phyloP scores from a whole-genome alignment of 2,797 vertebrate genomes.

The Sternarchorhynchus goeldii region DNA sequence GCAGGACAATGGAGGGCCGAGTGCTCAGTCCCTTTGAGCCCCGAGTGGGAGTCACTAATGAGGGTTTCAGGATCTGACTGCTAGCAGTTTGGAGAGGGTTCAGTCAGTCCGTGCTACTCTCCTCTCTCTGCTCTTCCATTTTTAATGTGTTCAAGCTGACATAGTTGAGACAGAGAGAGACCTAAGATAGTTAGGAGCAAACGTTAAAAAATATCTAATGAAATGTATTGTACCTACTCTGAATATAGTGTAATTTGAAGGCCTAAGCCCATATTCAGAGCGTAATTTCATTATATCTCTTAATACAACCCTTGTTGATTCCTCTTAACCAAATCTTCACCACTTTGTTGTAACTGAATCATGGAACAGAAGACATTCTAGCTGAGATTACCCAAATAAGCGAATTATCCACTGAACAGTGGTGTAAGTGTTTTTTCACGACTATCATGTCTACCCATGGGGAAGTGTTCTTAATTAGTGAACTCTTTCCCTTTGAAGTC shows the following conservation, averaged over 20 bases:
- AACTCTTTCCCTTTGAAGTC: constrained; percentile 40
- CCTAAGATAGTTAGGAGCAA: neutral
- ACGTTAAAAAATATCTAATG: neutral
- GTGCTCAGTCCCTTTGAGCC: constrained; percentile 33
- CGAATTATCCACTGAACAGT: constrained; percentile 26
- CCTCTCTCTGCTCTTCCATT: constrained; percentile 4
- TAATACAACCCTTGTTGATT: constrained; percentile 7
- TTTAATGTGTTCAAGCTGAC: constrained; percentile 19
- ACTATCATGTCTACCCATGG: constrained; percentile 25
- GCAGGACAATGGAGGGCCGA: constrained; percentile 46
- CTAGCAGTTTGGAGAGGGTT: constrained; percentile 22
- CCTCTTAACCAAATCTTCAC: constrained; percentile 30
- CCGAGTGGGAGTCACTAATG: constrained; percentile 31
- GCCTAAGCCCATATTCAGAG: neutral
- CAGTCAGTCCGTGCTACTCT: constrained; percentile 8
- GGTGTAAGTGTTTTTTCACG: constrained; percentile 28
- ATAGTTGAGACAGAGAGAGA: neutral
- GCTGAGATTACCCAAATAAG: constrained; percentile 19
- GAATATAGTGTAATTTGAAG: neutral
- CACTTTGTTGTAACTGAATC: constrained; percentile 19
- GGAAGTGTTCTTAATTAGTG: constrained; percentile 23
- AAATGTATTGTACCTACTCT: neutral
- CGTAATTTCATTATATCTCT: constrained; percentile 11
- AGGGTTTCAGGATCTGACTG: constrained; percentile 44
- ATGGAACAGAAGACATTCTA: constrained; percentile 21